Percentiles rank a stretch among this genome's conserved stretches.
Evolutionary conservation across 92 coral and sea anemone species (phyloP).

Genomic region (Scolanthus callimorphus): DNA sequence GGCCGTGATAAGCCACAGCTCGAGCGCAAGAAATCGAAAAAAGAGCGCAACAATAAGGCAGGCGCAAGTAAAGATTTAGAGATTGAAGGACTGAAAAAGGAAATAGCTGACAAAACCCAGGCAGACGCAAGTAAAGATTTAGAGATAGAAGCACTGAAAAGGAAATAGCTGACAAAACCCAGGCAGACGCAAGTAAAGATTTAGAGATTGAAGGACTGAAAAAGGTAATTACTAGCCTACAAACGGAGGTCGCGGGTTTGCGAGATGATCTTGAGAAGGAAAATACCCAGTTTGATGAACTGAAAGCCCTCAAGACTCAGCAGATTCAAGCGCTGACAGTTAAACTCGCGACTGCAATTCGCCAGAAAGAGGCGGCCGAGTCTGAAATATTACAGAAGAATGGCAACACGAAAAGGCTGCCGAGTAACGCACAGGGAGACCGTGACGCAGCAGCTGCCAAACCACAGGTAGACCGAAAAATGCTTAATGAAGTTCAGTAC

Average conservation of each 20-base stretch:
- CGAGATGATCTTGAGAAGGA: slow-evolving; percentile 54
- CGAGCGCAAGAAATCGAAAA: background rate
- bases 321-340: slow-evolving; percentile 66
- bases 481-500: background rate
- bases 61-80: background rate
- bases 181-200: background rate
- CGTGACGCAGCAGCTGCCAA: background rate
- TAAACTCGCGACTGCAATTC: slow-evolving; percentile 73
- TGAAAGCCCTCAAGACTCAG: slow-evolving; percentile 62
- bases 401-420: background rate
- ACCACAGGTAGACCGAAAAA: background rate
- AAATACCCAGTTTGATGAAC: slow-evolving; percentile 37
- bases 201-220: background rate
- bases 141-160: background rate
- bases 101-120: too few species aligned
- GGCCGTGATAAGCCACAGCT: too few species aligned
- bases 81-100: background rate
- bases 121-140: background rate
- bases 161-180: too few species aligned
- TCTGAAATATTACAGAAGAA: background rate
- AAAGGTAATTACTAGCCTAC: background rate
- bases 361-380: slow-evolving; percentile 51
- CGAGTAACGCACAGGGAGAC: too few species aligned
- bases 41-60: too few species aligned
- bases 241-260: slow-evolving; percentile 19